phyloP scores from a whole-genome alignment of 2,888 invertebrate species.

The Diplolepis rosae region DNA sequence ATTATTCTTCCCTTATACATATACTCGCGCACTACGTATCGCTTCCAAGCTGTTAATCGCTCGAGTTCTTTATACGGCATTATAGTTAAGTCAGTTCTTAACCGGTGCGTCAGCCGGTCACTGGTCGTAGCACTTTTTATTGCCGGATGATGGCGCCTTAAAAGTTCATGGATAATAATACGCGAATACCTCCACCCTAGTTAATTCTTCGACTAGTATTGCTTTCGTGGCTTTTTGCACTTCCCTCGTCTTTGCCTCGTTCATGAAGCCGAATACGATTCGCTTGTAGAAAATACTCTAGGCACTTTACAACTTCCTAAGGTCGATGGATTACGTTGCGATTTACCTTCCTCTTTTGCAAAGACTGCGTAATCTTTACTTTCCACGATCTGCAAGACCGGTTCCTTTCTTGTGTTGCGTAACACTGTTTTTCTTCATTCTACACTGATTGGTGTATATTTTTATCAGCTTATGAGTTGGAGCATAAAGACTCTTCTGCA shows the following conservation, averaged over 20 bases:
- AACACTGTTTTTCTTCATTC: constrained; percentile 17
- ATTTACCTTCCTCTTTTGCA: constrained; percentile 24
- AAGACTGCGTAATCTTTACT: constrained; percentile 28
- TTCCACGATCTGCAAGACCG: constrained; percentile 21
- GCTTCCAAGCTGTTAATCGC: constrained; percentile 60
- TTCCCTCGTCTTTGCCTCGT: constrained; percentile 34
- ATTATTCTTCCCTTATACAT: constrained; percentile 53
- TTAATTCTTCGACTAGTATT: constrained; percentile 35
- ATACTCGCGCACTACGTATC: constrained; percentile 34
- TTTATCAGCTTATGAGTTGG: neutral
- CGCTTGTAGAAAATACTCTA: constrained; percentile 6
- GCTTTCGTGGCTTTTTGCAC: constrained; percentile 36
- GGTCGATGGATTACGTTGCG: constrained; percentile 29
- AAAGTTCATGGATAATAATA: constrained; percentile 60
- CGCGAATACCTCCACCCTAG: constrained; percentile 45
- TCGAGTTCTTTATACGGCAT: constrained; percentile 57
- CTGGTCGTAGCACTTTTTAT: constrained; percentile 53
- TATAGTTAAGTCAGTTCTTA: constrained; percentile 47
- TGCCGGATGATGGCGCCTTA: constrained; percentile 57
- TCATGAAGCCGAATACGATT: constrained; percentile 26
- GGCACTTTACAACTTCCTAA: constrained; percentile 16
- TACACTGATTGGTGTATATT: constrained; percentile 17
- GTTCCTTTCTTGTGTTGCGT: constrained; percentile 24
- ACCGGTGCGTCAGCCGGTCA: constrained; percentile 52
- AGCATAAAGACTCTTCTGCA: constrained; percentile 1